Conservation (phyloP, 2,113 vertebrate genomes). For the Poeciliopsis occidentalis region DNA sequence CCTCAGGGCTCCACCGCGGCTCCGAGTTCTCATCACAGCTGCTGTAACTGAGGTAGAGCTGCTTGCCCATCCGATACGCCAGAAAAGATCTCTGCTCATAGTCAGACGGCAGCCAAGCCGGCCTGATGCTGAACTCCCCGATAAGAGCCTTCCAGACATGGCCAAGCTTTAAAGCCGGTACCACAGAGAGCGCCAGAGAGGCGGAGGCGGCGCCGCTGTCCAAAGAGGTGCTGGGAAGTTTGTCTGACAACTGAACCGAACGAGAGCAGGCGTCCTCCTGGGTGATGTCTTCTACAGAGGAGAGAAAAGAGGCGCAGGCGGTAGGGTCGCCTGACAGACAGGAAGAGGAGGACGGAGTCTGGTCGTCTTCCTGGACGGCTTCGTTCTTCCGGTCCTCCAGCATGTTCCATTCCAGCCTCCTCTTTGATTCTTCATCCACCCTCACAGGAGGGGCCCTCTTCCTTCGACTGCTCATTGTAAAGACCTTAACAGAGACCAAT, state of each 20-base stretch:
- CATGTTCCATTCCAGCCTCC: conserved; percentile 92
- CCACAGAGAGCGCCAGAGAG: conserved; percentile 78
- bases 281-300: conserved; percentile 45
- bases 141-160: conserved; percentile 86
- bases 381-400: conserved; percentile 85
- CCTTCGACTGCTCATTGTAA: conserved; percentile 88
- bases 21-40: conserved; percentile 54
- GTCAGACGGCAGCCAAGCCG: conserved; percentile 66
- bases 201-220: conserved; percentile 50
- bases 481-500: conserved; percentile 18
- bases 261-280: conserved; percentile 59
- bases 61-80: conserved; percentile 78
- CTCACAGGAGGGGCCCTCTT: conserved; percentile 88
- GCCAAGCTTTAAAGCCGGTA: conserved; percentile 66
- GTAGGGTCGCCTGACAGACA: conserved; percentile 3
- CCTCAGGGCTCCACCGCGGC: conserved; percentile 43
- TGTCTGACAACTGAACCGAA: conserved; percentile 46
- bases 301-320: conserved; percentile 4
- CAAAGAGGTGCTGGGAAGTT: conserved; percentile 59
- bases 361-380: conserved; percentile 37
- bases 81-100: conserved; percentile 77
- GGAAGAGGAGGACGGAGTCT: conserved; percentile 69
- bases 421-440: conserved; percentile 88
- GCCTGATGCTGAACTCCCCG: conserved; percentile 84
- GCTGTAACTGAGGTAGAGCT: conserved; percentile 81